Evolutionary conservation across 2,888 invertebrate genomes (phyloP).

Genomic region (Dastarcus helophoroides): DNA sequence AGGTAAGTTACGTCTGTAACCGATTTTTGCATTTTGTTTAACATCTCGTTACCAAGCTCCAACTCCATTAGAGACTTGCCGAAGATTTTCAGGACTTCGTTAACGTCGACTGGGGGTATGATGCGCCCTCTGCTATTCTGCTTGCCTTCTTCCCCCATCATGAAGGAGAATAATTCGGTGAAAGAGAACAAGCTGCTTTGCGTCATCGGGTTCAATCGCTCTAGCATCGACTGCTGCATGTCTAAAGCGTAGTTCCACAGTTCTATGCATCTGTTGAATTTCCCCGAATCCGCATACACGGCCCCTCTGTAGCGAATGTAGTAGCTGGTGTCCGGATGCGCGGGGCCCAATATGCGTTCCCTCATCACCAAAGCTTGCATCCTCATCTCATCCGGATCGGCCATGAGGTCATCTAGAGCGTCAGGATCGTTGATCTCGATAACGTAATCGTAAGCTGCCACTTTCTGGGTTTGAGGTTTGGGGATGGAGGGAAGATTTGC

Average conservation of each 20-base stretch:
- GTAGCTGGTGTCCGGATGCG: conserved; percentile 94
- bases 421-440: conserved; percentile 70
- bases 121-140: conserved; percentile 36
- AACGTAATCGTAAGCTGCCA: conserved; percentile 81
- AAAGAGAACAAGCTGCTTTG: conserved; percentile 90
- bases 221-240: conserved; percentile 89
- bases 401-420: conserved; percentile 72
- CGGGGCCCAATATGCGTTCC: conserved; percentile 81
- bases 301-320: conserved; percentile 69
- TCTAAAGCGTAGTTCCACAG: conserved; percentile 95
- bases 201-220: conserved; percentile 88
- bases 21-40: conserved; percentile 47
- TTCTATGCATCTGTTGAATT: conserved; percentile 83
- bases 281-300: conserved; percentile 84
- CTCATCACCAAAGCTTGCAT: conserved; percentile 90
- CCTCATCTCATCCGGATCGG: conserved; percentile 91
- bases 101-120: conserved; percentile 69
- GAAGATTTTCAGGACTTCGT: conserved; percentile 74
- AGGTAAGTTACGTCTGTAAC: conserved; percentile 67
- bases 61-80: conserved; percentile 70
- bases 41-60: conserved; percentile 49
- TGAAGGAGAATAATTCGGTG: conserved; percentile 88
- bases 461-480: conserved; percentile 57
- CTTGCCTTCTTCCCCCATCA: conserved; percentile 78
- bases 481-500: conserved; percentile 53